A percentile compares a stretch with the other conserved stretches of the same genome.
Conservation (phyloP, 2,888 invertebrate genomes). For the Eudasyphora cyanicolor region DNA sequence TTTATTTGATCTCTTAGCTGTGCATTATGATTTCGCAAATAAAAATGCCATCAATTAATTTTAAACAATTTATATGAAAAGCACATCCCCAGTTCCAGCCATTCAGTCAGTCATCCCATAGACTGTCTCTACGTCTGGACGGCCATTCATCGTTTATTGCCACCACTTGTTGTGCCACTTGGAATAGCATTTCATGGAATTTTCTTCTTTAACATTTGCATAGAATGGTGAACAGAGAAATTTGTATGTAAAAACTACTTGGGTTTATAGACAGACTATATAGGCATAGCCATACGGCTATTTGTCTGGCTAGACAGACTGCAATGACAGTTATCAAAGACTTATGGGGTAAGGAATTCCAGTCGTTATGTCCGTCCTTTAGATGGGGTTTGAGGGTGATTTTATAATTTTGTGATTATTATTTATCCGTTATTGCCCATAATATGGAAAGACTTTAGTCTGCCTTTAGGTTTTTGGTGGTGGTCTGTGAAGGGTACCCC, state of each 20-base stretch:
- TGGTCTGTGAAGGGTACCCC: background rate
- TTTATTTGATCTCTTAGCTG: background rate
- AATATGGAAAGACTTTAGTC: too few species aligned
- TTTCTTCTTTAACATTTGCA: slow-evolving; percentile 22
- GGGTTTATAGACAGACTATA: background rate
- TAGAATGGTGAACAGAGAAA: background rate
- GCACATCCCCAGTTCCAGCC: slow-evolving; percentile 6
- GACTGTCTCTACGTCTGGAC: background rate
- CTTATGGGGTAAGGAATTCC: background rate
- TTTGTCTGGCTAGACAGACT: background rate
- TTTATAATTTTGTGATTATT: background rate
- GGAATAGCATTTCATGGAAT: slow-evolving; percentile 30
- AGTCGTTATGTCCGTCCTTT: background rate
- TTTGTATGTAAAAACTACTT: background rate
- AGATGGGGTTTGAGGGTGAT: background rate
- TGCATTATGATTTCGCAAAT: background rate
- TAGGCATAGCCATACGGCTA: too few species aligned
- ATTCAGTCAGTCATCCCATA: background rate
- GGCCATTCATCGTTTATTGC: slow-evolving; percentile 1
- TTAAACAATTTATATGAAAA: slow-evolving; percentile 34
- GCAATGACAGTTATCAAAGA: too few species aligned
- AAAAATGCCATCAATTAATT: slow-evolving; percentile 38
- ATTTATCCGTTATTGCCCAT: background rate
- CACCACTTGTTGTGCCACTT: slow-evolving; percentile 42
- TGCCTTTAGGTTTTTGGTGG: background rate